Conservation (phyloP, 2,888 invertebrate genomes). For the Bhutanitis thaidina region DNA sequence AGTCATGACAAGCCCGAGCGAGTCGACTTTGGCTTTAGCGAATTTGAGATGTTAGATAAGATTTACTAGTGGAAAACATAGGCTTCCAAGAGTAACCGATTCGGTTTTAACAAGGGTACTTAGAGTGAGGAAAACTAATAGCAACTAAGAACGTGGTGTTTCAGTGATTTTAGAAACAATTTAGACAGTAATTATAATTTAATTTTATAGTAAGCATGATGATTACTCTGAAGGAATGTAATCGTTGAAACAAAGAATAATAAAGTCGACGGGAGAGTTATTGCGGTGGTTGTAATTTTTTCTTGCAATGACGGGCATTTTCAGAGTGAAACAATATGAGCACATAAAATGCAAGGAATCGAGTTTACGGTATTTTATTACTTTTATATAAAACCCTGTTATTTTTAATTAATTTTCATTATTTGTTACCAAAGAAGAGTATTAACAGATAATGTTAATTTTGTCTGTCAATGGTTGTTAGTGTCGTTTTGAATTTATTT, state of each 20-base stretch:
- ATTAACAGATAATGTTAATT: too few species aligned
- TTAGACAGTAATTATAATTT: background rate
- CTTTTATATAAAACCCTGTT: conserved; percentile 12
- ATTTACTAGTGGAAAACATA: too few species aligned
- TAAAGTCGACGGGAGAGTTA: conserved; percentile 37
- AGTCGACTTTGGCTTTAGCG: too few species aligned
- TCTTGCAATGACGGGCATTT: conserved; percentile 60
- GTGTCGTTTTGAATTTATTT: too few species aligned
- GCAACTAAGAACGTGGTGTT: conserved; percentile 4
- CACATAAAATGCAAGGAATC: conserved; percentile 60
- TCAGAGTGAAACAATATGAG: conserved; percentile 66
- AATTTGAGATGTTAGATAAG: too few species aligned
- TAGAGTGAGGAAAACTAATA: conserved; percentile 18
- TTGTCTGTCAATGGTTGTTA: too few species aligned
- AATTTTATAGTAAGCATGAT: background rate
- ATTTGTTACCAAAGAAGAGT: too few species aligned
- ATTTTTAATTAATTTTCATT: too few species aligned
- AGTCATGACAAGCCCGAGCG: too few species aligned
- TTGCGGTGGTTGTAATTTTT: conserved; percentile 52
- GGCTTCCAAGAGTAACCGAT: too few species aligned
- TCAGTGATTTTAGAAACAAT: conserved; percentile 12
- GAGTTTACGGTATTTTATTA: conserved; percentile 65
- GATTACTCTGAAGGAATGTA: conserved; percentile 5
- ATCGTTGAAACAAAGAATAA: conserved; percentile 1
- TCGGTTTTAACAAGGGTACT: too few species aligned